Evolutionary conservation across 2,888 invertebrate species (phyloP).

Genomic region (Cantharis lateralis): DNA sequence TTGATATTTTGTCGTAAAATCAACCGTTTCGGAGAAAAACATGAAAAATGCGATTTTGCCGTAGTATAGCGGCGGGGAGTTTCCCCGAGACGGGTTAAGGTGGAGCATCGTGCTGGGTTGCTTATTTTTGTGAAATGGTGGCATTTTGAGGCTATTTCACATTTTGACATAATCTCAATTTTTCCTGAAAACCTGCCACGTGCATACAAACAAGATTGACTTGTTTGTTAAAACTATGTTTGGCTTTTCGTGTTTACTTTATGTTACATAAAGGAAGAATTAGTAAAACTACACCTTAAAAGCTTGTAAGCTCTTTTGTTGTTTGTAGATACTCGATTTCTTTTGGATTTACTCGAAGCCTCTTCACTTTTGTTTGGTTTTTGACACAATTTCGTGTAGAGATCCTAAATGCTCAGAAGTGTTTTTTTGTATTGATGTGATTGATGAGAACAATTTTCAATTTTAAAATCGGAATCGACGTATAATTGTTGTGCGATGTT

Average conservation of each 20-base stretch:
- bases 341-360: not conserved
- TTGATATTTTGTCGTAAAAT: not conserved
- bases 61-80: not conserved
- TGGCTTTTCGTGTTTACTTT: not conserved
- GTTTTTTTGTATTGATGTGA: not conserved
- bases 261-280: not conserved
- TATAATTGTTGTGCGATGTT: conserved; percentile 14
- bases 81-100: not conserved
- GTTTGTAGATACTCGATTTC: not conserved
- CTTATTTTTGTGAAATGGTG: not conserved
- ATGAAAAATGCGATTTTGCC: not conserved
- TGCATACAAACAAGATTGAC: not conserved
- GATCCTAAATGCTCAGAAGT: not conserved
- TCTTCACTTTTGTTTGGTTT: not conserved
- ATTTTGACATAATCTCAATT: not conserved
- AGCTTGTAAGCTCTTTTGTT: not conserved
- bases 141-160: not conserved
- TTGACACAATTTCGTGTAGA: not conserved
- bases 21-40: not conserved
- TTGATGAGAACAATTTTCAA: not conserved
- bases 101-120: not conserved
- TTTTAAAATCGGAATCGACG: not conserved
- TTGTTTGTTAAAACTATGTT: not conserved
- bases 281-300: not conserved
- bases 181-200: not conserved